Evolutionary conservation across 1,140 invertebrate species (phyloP), one percentile per base, ranked within the genome.

Genomic region (Ceratitis capitata): DNA sequence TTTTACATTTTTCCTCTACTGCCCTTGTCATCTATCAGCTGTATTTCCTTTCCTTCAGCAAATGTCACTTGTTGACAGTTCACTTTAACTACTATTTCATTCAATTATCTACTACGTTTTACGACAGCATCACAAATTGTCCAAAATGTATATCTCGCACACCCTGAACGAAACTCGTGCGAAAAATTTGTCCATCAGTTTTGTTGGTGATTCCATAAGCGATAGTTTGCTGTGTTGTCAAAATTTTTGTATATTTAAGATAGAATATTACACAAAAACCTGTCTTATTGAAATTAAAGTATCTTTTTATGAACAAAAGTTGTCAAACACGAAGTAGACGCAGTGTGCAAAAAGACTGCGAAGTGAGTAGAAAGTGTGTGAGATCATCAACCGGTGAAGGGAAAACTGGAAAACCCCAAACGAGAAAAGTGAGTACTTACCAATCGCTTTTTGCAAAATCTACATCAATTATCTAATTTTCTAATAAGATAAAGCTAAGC

Each of bases 161-260:
- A 78, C 56, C 56, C 69, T 78, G 69, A 1, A 26, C 35, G 26
- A 78, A 78, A 78, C 69, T 78, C 69, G 69, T 78, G 69, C 42
- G 69, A 78, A 78, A 78, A 78, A 78, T 78, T 42, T 78, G 39
- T 78, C 69, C 39, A 16, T 78, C 69, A 78, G 69, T 78, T 78
- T 78, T 78, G 39, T 78, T 78, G 69, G 39, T 78, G 69, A 35
- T n/a, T 23, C 64, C 45, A 85, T 29, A 84, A 85, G 84, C 84
- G 84, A 58, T 58, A 64, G 58, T 69, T 47, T 85, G 84, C 84
- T 85, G 61, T 49, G 84, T 69, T 85, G 84, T 85, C 84, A 74
- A 85, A 32, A 51, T 85, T n/a, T n/a, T n/a, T 69, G 61, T 85
- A 45, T n/a, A 69, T 56, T 51, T 47, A 51, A 84, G 23, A 42